A percentile compares a stretch with the other conserved stretches of the same genome.
phyloP scores from a whole-genome alignment of 2,888 invertebrate species.

The Gastrophysa polygoni region DNA sequence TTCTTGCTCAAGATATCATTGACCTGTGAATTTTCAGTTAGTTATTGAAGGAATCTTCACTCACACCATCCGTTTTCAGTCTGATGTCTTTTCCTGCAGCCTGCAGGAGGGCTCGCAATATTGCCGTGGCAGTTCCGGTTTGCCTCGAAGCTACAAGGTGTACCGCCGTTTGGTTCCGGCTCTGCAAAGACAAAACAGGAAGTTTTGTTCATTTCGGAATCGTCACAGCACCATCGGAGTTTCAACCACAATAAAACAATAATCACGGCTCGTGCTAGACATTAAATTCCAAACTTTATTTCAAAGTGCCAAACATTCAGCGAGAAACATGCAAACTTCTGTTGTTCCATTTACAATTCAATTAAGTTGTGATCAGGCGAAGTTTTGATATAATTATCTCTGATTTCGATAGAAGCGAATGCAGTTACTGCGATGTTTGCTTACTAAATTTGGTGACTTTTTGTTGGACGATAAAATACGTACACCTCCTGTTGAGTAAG shows the following conservation, averaged over 20 bases:
- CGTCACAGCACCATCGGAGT: background rate
- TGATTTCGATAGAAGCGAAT: background rate
- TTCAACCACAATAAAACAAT: constrained; percentile 12
- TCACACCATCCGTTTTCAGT: constrained; percentile 86
- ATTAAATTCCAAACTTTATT: constrained; percentile 26
- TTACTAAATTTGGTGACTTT: background rate
- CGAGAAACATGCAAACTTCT: constrained; percentile 26
- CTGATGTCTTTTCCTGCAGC: constrained; percentile 91
- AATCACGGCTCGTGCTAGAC: constrained; percentile 23
- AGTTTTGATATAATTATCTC: constrained; percentile 6
- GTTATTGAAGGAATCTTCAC: too few species aligned
- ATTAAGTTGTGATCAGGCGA: constrained; percentile 2
- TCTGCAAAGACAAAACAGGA: constrained; percentile 62
- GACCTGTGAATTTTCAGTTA: too few species aligned
- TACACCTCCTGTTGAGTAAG: constrained; percentile 93
- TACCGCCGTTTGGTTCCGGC: constrained; percentile 90
- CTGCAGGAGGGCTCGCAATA: constrained; percentile 84
- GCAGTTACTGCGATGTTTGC: background rate
- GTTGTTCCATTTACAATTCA: constrained; percentile 13
- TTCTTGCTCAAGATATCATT: too few species aligned
- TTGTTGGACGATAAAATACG: constrained; percentile 55
- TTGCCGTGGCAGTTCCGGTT: constrained; percentile 90
- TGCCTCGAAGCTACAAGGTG: constrained; percentile 94
- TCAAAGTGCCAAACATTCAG: constrained; percentile 21
- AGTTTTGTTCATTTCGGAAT: background rate